These are phyloP conservation scores for honey bee (Apis mellifera) DNA, from an alignment of 1,140 invertebrate genomes.

Conservation along the genomic window Amel_HAv3.1 CM009936.2:8807501-8808000, in stretches of 20 bases:
- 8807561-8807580: conserved; percentile 61
- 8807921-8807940: too few species aligned
- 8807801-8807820: neutral
- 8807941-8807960: neutral
- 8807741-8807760: conserved; percentile 2
- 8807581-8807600: conserved; percentile 46
- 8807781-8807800: conserved; percentile 3
- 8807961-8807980: neutral
- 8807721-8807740: conserved; percentile 16
- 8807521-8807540: conserved; percentile 61
- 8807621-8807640: conserved; percentile 47
- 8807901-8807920: neutral
- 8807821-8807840: conserved; percentile 5
- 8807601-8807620: conserved; percentile 41
- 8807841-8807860: conserved; percentile 13
- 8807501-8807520: conserved; percentile 56
- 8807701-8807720: neutral
- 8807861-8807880: conserved; percentile 6
- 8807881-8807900: neutral
- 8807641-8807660: conserved; percentile 2
- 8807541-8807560: conserved; percentile 51
- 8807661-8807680: neutral
- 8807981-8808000: neutral
- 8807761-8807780: neutral
- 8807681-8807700: neutral